Percentiles rank a stretch among this genome's conserved stretches.
Evolutionary conservation across 1,140 invertebrate species (phyloP).

Genomic region (Drosophila mayri): DNA sequence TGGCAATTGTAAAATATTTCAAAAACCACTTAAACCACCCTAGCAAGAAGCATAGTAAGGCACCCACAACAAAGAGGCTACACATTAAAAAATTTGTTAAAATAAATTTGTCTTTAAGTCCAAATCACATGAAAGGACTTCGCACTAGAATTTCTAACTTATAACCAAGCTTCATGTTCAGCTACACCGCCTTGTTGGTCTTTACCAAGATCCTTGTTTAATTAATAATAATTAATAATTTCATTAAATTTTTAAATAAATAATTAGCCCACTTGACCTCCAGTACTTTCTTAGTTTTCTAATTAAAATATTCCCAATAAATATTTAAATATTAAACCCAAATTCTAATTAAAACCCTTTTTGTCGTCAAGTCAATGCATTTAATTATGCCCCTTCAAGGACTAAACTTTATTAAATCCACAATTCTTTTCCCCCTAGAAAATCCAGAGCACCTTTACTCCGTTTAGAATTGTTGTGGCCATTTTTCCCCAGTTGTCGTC

Average conservation of each 20-base stretch:
- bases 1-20: conserved; percentile 49
- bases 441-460: background rate
- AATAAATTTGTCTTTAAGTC: too few species aligned
- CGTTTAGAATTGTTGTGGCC: conserved; percentile 2
- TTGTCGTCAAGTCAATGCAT: background rate
- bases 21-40: conserved; percentile 59
- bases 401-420: conserved; percentile 4
- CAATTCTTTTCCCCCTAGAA: background rate
- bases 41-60: conserved; percentile 11
- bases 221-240: background rate
- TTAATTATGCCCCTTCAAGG: conserved; percentile 2
- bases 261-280: too few species aligned
- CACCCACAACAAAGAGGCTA: background rate
- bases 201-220: background rate
- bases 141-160: background rate
- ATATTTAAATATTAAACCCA: background rate
- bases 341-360: background rate
- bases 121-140: too few species aligned
- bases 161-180: too few species aligned
- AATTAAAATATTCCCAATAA: background rate
- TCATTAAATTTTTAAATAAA: background rate
- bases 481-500: conserved; percentile 55
- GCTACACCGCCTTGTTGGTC: background rate
- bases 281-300: background rate
- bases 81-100: too few species aligned